Evolutionary conservation across 2,888 invertebrate species (phyloP).

Genomic region (Leptopilina drosophilae): DNA sequence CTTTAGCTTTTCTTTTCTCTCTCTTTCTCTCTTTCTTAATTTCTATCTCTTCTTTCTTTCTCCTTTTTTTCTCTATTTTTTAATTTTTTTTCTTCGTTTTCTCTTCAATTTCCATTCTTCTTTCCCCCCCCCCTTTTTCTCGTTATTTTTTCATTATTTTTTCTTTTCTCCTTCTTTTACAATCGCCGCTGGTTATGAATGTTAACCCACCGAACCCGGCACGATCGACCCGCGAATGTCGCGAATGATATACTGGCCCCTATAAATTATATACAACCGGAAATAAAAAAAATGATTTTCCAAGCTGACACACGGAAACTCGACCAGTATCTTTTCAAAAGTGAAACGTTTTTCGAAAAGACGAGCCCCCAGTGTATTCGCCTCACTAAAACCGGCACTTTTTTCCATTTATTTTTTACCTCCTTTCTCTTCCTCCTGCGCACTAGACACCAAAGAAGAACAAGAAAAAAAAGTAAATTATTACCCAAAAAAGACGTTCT

Average conservation of each 20-base stretch:
- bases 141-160: no score
- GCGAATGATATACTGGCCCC: conserved; percentile 32
- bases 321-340: conserved; percentile 8
- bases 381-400: conserved; percentile 12
- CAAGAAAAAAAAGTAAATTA: not conserved
- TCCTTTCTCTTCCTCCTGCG: not conserved
- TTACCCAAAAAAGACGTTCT: conserved; percentile 9
- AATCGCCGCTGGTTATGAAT: conserved; percentile 26
- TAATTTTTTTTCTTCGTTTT: no score
- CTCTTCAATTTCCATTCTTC: no score
- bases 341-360: conserved; percentile 25
- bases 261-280: not conserved
- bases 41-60: no score
- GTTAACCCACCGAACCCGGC: not conserved
- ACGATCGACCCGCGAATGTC: conserved; percentile 32
- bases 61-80: no score
- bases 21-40: no score
- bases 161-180: not conserved
- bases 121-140: no score
- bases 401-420: not conserved
- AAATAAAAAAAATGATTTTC: conserved; percentile 40
- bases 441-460: not conserved
- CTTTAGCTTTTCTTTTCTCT: no score
- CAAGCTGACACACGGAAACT: conserved; percentile 29
- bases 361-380: conserved; percentile 33